These are phyloP conservation scores for Amblyjoppa proteus DNA, from an alignment of 2,888 invertebrate genomes.

Conservation along the genomic window DNA sequence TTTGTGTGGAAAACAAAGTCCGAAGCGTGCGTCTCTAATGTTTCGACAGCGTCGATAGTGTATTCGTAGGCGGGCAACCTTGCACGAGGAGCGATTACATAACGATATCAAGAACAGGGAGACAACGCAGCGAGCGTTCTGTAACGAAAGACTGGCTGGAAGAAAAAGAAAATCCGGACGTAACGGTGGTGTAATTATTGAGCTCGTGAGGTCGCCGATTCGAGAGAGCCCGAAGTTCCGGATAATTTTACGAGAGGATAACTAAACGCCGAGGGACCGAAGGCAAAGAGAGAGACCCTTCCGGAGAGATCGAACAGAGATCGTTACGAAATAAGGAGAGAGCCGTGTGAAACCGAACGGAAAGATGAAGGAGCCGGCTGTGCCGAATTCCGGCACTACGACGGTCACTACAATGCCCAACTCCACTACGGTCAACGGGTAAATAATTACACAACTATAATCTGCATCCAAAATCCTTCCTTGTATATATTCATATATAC, in stretches of 20 bases:
- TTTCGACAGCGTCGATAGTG: conserved; percentile 2
- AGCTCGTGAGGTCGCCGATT: background rate
- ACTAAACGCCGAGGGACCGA: conserved; percentile 6
- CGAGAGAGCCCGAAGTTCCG: background rate
- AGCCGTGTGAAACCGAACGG: conserved; percentile 66
- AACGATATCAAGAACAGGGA: conserved; percentile 18
- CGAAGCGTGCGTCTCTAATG: conserved; percentile 10
- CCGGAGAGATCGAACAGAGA: background rate
- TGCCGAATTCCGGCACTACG: conserved; percentile 74
- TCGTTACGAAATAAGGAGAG: conserved; percentile 63
- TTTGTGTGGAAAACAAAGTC: background rate
- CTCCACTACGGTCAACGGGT: conserved; percentile 79
- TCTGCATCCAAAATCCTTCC: conserved; percentile 66
- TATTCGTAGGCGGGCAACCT: conserved; percentile 6
- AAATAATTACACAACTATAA: conserved; percentile 75
- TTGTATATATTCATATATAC: conserved; percentile 23
- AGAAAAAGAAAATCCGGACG: conserved; percentile 1
- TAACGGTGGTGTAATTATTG: conserved; percentile 27
- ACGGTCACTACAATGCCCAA: conserved; percentile 71
- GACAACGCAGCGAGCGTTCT: conserved; percentile 9
- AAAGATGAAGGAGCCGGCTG: conserved; percentile 78
- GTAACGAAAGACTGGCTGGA: conserved; percentile 22
- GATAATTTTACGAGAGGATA: background rate
- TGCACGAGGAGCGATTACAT: background rate
- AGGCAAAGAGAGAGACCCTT: conserved; percentile 40